A percentile compares a stretch with the other conserved stretches of the same genome.
These are phyloP conservation scores for Smittia aterrima DNA, from an alignment of 2,888 invertebrate species.

Conservation along the genomic window DNA sequence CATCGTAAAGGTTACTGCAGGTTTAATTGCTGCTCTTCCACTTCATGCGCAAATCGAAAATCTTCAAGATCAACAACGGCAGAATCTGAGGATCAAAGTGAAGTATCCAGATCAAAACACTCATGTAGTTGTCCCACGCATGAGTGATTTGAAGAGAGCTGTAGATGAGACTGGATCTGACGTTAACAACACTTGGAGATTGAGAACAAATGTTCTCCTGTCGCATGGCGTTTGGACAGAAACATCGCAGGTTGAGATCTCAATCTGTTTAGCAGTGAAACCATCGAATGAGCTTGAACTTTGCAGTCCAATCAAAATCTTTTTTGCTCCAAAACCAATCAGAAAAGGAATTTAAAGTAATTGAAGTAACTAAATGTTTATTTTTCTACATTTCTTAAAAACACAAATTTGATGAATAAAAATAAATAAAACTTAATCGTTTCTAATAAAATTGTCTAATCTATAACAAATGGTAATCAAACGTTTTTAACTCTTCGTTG, in stretches of 20 bases:
- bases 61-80: constrained; percentile 67
- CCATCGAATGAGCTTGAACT: constrained; percentile 70
- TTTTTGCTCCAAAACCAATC: constrained; percentile 84
- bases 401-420: not conserved
- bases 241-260: constrained; percentile 83
- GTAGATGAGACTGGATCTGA: constrained; percentile 61
- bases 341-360: constrained; percentile 71
- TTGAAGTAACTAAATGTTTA: not conserved
- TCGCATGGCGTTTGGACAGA: constrained; percentile 93
- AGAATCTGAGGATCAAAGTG: constrained; percentile 76
- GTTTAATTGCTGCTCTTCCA: constrained; percentile 81
- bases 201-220: constrained; percentile 82
- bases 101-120: constrained; percentile 89
- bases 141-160: constrained; percentile 70
- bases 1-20: constrained; percentile 88
- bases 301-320: constrained; percentile 81
- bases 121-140: constrained; percentile 77
- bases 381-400: not conserved
- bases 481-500: not conserved
- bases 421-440: not conserved
- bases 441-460: not conserved
- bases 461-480: constrained; percentile 8
- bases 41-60: constrained; percentile 84
- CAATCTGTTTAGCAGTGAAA: constrained; percentile 74
- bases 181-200: constrained; percentile 55